phyloP scores from a whole-genome alignment of 2,113 vertebrate genomes.

The Barbus barbus region DNA sequence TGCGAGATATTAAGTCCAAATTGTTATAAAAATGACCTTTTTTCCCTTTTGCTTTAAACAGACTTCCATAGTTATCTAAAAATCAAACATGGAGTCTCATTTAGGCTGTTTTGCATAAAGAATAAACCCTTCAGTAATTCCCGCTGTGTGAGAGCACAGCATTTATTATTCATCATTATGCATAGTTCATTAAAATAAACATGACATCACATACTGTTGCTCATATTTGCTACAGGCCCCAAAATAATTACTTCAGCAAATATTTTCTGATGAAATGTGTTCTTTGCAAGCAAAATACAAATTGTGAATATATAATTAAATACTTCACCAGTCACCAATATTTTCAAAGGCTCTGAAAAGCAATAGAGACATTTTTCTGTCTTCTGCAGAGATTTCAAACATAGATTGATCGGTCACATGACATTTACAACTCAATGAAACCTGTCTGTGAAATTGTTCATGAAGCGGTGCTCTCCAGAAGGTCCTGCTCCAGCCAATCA shows the following conservation, averaged over 20 bases:
- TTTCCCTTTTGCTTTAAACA: no score
- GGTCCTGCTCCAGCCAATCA: no score
- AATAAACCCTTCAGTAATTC: no score
- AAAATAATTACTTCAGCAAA: neutral
- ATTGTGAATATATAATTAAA: neutral
- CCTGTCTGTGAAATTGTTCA: neutral
- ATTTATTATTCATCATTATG: neutral
- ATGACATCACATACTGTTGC: constrained; percentile 12
- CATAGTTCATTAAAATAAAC: neutral
- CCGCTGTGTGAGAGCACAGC: no score
- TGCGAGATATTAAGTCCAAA: no score
- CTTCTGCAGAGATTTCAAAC: neutral
- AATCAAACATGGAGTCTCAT: no score
- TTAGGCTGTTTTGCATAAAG: no score
- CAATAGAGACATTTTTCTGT: neutral
- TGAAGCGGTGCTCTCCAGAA: no score
- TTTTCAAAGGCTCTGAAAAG: neutral
- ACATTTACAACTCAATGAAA: neutral
- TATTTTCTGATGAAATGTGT: neutral
- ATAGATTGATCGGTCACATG: neutral
- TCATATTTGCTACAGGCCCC: no score
- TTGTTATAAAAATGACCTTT: no score
- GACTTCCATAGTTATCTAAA: no score
- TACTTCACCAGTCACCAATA: neutral
- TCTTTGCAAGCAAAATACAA: no score